Evolutionary conservation across 2,113 vertebrate genomes (phyloP).

Genomic region (Probosciger aterrimus): DNA sequence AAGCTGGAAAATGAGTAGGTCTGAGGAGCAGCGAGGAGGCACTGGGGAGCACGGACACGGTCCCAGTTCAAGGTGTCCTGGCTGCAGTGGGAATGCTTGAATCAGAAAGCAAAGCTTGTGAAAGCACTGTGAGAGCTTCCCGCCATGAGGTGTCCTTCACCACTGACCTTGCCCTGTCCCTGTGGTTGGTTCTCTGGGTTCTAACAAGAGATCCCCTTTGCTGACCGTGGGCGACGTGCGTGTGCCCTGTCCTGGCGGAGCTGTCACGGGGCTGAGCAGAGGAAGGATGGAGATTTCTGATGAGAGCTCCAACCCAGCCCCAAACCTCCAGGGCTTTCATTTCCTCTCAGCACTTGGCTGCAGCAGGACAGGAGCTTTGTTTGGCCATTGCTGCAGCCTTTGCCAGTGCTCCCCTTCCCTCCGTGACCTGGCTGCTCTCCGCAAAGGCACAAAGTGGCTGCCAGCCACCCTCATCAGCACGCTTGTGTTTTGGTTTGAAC

Average conservation of each 20-base stretch:
- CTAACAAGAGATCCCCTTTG: background rate
- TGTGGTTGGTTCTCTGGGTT: background rate
- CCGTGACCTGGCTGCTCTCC: background rate
- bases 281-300: background rate
- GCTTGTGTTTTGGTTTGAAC: background rate
- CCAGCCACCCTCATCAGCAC: background rate
- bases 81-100: background rate
- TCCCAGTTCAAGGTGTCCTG: background rate
- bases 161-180: no score
- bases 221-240: accelerated
- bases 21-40: background rate
- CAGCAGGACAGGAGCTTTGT: background rate
- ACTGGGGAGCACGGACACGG: background rate
- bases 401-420: accelerated
- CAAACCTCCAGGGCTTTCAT: background rate
- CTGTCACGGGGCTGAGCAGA: background rate
- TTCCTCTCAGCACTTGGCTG: conserved; percentile 7
- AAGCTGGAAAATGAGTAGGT: background rate
- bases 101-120: background rate
- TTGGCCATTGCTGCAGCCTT: background rate
- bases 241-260: background rate
- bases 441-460: background rate
- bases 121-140: background rate
- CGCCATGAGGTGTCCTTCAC: background rate
- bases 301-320: background rate